These are phyloP conservation scores for Pseudois nayaur DNA, from an alignment of 2,113 vertebrate genomes.

Conservation along the genomic window DNA sequence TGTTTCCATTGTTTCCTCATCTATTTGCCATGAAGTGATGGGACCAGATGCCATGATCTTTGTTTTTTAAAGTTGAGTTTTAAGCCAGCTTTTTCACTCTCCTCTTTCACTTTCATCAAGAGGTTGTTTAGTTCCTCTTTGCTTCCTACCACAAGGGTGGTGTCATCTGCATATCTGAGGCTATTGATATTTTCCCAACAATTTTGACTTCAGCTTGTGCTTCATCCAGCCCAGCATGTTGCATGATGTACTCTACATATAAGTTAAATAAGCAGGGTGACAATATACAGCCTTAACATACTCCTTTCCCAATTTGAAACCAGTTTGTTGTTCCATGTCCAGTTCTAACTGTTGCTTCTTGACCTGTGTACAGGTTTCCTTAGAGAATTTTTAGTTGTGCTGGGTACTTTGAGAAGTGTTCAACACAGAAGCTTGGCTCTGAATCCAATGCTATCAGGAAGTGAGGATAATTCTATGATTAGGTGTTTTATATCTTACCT, in stretches of 20 bases:
- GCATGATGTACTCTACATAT: neutral
- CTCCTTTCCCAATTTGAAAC: neutral
- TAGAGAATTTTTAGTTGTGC: neutral
- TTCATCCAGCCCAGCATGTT: neutral
- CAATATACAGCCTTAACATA: neutral
- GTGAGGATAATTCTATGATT: neutral
- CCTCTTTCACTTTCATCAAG: neutral
- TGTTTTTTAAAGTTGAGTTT: neutral
- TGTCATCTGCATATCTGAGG: neutral
- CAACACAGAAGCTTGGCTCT: neutral
- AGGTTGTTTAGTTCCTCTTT: neutral
- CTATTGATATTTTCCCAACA: neutral
- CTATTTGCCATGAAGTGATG: neutral
- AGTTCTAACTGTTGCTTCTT: neutral
- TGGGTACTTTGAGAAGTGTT: neutral
- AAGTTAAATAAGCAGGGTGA: neutral
- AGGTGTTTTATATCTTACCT: neutral
- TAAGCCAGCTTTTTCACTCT: neutral
- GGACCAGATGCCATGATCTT: neutral
- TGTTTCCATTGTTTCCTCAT: neutral
- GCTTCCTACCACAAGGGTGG: neutral
- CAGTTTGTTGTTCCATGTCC: neutral
- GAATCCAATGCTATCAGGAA: neutral
- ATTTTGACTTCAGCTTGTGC: neutral
- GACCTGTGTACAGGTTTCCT: neutral